Evolutionary conservation across 2,888 invertebrate genomes (phyloP).

Genomic region (Acanthosepion lycidas): DNA sequence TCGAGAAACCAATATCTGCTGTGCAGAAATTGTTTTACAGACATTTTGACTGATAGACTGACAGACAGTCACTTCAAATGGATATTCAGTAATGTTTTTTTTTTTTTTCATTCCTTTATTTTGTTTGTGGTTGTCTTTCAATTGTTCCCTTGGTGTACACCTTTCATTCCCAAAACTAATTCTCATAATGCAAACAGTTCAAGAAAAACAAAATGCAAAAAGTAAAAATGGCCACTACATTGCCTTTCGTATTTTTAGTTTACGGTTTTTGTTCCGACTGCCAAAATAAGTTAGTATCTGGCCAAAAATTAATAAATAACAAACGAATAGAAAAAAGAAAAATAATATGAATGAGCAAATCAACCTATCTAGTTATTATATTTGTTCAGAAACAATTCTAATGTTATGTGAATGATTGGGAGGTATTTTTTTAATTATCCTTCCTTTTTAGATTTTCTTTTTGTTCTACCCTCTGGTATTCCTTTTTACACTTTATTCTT

Average conservation of each 20-base stretch:
- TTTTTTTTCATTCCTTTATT: background rate
- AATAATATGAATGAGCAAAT: background rate
- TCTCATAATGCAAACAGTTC: constrained; percentile 13
- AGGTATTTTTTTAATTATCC: background rate
- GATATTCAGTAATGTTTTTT: background rate
- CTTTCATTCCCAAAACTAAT: background rate
- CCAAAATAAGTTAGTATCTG: background rate
- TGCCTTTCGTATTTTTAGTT: background rate
- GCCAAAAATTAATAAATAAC: background rate
- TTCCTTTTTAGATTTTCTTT: background rate
- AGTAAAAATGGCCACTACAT: background rate
- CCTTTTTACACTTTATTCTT: too few species aligned
- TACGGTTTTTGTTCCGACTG: background rate
- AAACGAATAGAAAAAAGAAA: background rate
- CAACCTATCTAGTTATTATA: constrained; percentile 1
- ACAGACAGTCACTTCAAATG: background rate
- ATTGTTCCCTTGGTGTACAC: background rate
- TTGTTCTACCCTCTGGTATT: background rate
- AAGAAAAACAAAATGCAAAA: background rate
- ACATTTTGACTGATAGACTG: background rate
- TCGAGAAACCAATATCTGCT: background rate
- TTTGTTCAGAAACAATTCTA: background rate
- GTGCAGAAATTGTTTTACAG: constrained; percentile 18
- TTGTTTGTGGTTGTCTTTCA: background rate
- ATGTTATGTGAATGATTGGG: constrained; percentile 9